These are phyloP conservation scores for Cebidichthys violaceus DNA, from an alignment of 2,113 vertebrate species.

Conservation along the genomic window DNA sequence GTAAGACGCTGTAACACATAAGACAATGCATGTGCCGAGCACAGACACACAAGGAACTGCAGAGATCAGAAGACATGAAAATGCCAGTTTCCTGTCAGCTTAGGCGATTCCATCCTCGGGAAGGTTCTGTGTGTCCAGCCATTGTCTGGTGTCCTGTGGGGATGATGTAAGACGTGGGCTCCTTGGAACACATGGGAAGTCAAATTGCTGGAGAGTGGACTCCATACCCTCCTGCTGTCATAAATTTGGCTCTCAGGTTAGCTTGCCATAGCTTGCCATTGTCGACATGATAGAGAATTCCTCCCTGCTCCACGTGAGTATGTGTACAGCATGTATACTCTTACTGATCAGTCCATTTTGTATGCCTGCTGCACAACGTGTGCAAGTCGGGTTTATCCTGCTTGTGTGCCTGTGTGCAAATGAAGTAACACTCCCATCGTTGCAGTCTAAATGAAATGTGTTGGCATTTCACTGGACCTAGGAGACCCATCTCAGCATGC, in stretches of 20 bases:
- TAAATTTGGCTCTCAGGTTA: slow-evolving; percentile 25
- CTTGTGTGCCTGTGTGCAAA: not conserved
- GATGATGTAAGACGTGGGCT: slow-evolving; percentile 42
- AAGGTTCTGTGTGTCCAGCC: slow-evolving; percentile 33
- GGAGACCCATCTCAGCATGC: slow-evolving; percentile 16
- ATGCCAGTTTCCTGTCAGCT: slow-evolving; percentile 24
- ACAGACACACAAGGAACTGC: not conserved
- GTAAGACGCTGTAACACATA: not conserved
- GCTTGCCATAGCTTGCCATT: slow-evolving; percentile 19
- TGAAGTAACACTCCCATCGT: slow-evolving; percentile 17
- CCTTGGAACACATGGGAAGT: slow-evolving; percentile 23
- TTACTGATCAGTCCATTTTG: not conserved
- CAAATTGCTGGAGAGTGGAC: slow-evolving; percentile 14
- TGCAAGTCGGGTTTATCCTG: not conserved
- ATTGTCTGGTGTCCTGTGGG: slow-evolving; percentile 16
- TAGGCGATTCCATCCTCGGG: not conserved
- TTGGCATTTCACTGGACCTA: slow-evolving; percentile 16
- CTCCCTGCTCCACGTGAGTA: not conserved
- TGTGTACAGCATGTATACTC: not conserved
- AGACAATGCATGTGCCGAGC: not conserved
- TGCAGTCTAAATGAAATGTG: slow-evolving; percentile 26
- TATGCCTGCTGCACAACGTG: not conserved
- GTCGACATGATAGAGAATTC: slow-evolving; percentile 11
- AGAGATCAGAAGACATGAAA: slow-evolving; percentile 19
- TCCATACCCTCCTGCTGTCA: slow-evolving; percentile 18